Conservation (phyloP, 2,888 invertebrate genomes). For the Caradrina clavipalpis region DNA sequence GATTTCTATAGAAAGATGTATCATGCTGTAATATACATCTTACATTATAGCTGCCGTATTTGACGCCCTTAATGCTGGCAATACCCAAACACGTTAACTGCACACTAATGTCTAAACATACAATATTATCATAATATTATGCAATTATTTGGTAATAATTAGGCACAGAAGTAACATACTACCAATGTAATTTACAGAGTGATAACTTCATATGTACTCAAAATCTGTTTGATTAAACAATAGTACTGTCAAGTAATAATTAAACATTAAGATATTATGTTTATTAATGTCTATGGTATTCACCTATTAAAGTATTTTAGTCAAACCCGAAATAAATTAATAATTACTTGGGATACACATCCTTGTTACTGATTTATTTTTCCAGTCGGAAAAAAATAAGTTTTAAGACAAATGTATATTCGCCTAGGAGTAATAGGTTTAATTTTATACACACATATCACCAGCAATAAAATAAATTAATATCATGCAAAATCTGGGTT, state of each 20-base stretch:
- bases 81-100: slow-evolving; percentile 23
- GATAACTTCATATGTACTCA: slow-evolving; percentile 10
- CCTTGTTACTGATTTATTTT: neutral
- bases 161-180: slow-evolving; percentile 1
- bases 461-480: slow-evolving; percentile 34
- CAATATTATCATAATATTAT: slow-evolving; percentile 29
- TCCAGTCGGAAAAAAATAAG: slow-evolving; percentile 3
- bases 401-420: slow-evolving; percentile 1
- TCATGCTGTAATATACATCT: too few relatives aligned
- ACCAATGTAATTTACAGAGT: slow-evolving; percentile 2
- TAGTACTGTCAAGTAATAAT: slow-evolving; percentile 6
- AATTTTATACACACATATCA: slow-evolving; percentile 30
- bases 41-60: too few relatives aligned
- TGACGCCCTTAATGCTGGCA: slow-evolving; percentile 1
- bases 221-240: slow-evolving; percentile 10
- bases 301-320: neutral
- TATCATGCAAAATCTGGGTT: slow-evolving; percentile 77
- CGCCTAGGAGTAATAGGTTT: slow-evolving; percentile 29
- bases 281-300: slow-evolving; percentile 10
- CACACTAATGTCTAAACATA: slow-evolving; percentile 5
- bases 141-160: slow-evolving; percentile 42
- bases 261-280: slow-evolving; percentile 18
- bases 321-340: neutral
- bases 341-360: too few relatives aligned
- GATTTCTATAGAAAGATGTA: too few relatives aligned